Conservation (phyloP, 1,140 invertebrate species). For the Pseudomyrmex pallidus region DNA sequence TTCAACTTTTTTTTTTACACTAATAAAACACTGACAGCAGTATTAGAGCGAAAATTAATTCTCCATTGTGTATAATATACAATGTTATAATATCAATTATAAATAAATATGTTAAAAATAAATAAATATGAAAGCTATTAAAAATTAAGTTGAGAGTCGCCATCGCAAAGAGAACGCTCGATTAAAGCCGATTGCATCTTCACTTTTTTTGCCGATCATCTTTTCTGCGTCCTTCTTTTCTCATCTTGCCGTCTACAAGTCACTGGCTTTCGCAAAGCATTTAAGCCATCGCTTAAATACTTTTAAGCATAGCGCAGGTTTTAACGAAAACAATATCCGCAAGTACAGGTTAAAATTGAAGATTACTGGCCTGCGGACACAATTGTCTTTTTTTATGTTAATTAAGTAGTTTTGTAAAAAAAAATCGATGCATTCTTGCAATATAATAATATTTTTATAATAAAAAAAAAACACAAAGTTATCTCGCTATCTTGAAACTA, state of each 20-base stretch:
- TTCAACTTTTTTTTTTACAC: not conserved
- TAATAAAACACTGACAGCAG: not conserved
- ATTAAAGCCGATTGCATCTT: not conserved
- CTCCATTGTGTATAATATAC: not conserved
- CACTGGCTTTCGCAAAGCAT: not conserved
- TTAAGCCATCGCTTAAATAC: not conserved
- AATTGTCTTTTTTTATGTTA: not conserved
- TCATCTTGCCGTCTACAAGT: not conserved
- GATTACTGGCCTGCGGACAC: not conserved
- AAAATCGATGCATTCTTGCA: too few relatives aligned
- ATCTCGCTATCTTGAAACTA: too few relatives aligned
- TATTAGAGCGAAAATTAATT: not conserved
- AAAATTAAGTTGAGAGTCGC: constrained; percentile 38
- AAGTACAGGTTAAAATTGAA: constrained; percentile 3
- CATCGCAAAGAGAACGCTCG: constrained; percentile 36
- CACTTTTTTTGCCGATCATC: constrained; percentile 27
- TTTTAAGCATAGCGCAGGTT: not conserved
- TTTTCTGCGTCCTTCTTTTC: constrained; percentile 10
- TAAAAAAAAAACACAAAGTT: too few relatives aligned
- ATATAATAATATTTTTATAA: too few relatives aligned
- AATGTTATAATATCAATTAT: not conserved
- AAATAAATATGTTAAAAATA: constrained; percentile 3
- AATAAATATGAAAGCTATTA: not conserved
- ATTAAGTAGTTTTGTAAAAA: too few relatives aligned
- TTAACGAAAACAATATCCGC: constrained; percentile 3